Conservation (phyloP, 2,888 invertebrate species). For the Teinopalpus imperialis region DNA sequence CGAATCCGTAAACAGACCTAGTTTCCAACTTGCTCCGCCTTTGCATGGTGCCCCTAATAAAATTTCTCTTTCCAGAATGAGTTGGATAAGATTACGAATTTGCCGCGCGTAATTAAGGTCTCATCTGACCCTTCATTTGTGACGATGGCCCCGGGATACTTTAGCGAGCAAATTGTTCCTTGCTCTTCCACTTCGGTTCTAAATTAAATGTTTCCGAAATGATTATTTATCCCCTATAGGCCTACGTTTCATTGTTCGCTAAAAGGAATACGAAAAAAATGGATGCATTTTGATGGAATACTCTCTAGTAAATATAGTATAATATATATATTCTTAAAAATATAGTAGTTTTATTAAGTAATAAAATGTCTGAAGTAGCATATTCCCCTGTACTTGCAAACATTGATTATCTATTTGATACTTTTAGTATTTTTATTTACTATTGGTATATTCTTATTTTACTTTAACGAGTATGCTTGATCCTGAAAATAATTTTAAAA, state of each 20-base stretch:
- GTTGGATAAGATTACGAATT: conserved; percentile 47
- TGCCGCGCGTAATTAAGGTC: conserved; percentile 71
- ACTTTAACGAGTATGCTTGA: too few relatives aligned
- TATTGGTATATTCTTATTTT: too few relatives aligned
- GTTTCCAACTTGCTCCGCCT: too few relatives aligned
- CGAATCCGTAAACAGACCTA: too few relatives aligned
- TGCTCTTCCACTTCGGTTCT: conserved; percentile 46
- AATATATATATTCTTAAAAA: too few relatives aligned
- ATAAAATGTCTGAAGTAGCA: too few relatives aligned
- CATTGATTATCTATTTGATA: too few relatives aligned
- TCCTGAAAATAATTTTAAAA: too few relatives aligned
- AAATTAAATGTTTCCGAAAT: conserved; percentile 39
- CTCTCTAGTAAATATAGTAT: too few relatives aligned
- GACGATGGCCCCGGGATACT: conserved; percentile 63
- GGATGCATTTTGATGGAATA: neutral
- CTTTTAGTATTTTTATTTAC: too few relatives aligned
- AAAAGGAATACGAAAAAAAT: neutral
- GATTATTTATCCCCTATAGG: conserved; percentile 31
- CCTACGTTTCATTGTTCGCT: conserved; percentile 4
- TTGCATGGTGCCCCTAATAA: conserved; percentile 18
- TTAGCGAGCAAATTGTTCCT: conserved; percentile 68
- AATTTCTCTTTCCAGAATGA: conserved; percentile 28
- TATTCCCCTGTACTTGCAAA: too few relatives aligned
- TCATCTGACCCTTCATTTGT: conserved; percentile 73
- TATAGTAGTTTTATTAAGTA: too few relatives aligned